Percentiles rank a stretch among this genome's conserved stretches.
These are phyloP conservation scores for Sebastolobus alascanus DNA, from an alignment of 2,797 vertebrate species.

Conservation along the genomic window DNA sequence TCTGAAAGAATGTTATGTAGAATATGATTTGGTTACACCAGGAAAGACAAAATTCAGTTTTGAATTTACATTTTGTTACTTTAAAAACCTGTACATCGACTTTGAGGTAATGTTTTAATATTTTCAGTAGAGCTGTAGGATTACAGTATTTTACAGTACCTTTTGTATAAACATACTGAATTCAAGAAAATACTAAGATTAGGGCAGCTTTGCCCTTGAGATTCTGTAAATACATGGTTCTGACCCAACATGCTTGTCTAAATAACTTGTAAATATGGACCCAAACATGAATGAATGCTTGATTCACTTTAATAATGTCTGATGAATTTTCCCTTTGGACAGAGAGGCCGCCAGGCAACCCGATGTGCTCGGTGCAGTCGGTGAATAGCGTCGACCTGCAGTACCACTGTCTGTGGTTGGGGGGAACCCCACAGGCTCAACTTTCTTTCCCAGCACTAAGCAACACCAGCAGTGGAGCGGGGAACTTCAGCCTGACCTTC, in stretches of 20 bases:
- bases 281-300: background rate
- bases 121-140: background rate
- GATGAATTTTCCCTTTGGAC: background rate
- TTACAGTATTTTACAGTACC: background rate
- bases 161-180: background rate
- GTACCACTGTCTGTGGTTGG: constrained; percentile 84
- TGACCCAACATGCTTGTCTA: background rate
- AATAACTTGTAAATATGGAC: background rate
- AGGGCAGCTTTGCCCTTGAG: background rate
- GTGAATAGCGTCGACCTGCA: constrained; percentile 68
- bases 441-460: constrained; percentile 82
- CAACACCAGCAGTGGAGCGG: constrained; percentile 39
- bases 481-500: constrained; percentile 50
- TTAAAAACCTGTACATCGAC: background rate
- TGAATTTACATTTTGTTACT: background rate
- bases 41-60: background rate
- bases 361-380: constrained; percentile 78
- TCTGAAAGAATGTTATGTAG: background rate
- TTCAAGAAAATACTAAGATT: background rate
- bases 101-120: background rate
- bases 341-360: constrained; percentile 79
- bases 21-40: background rate
- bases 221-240: background rate
- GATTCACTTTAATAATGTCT: background rate
- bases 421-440: constrained; percentile 78